Base-by-base conservation (phyloP, 2,113 vertebrate species). In the Centropus unirufus region DNA sequence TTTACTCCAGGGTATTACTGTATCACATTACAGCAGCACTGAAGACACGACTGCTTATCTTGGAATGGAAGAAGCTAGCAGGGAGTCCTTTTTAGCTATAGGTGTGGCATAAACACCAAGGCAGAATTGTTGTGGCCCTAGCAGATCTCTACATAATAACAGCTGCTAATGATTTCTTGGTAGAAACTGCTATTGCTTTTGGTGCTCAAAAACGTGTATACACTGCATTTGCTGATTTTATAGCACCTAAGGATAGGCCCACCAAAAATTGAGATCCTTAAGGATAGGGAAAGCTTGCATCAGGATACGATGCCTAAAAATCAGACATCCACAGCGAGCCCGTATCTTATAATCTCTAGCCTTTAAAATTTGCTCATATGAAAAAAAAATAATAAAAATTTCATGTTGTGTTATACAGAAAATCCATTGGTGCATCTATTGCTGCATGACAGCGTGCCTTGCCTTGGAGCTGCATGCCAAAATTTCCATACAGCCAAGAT, bases 41-140 rank as follows among this genome's bases (percentile, higher is more conserved):
- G 20, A 88, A 76, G 94, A 69, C n/a, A 88, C 20, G n/a, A 68
- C 52, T 55, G 67, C 82, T 97, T 95, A 96, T 96, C 94, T 91
- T 15, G 69, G 64, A 64, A 78, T 0, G 0, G 15, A 74, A 61
- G 91, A 15, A 52, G 49, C 62, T 29, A 36, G 0, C 0, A 1
- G 23, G n/a, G 51, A 14, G 27, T 54, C 54, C 27, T 9, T 79
- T 68, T 62, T 51, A 62, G 51, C 42, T 32, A n/a, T 3, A 23
- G 82, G 59, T 15, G 67, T 0, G 9, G n/a, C 6, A 16, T 23
- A 80, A 95, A 91, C 70, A 67, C 14, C 9, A 12, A 73, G 15
- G 36, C 64, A 87, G 72, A 66, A 32, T 2, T 27, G 40, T 16
- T 75, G 70, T 51, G 67, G 29, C 67, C 40, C 49, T 32, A 70